These are phyloP conservation scores for Sitobion miscanthi DNA, from an alignment of 1,140 invertebrate genomes.

Conservation along the genomic window DNA sequence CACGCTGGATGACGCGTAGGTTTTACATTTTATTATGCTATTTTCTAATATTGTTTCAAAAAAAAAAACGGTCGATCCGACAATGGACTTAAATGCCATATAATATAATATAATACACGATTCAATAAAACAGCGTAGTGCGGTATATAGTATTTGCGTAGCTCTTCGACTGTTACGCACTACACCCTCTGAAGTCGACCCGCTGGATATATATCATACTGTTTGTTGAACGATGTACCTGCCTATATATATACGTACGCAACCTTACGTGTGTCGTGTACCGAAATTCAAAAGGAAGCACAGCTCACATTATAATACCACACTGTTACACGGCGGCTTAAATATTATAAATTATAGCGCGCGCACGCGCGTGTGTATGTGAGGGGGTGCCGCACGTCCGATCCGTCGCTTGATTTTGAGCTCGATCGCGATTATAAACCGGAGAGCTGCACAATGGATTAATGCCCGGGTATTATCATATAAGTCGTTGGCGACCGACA, in stretches of 20 bases:
- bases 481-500: neutral
- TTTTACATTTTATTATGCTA: neutral
- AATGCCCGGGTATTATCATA: neutral
- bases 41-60: neutral
- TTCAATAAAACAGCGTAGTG: neutral
- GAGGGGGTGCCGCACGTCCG: neutral
- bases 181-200: neutral
- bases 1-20: neutral
- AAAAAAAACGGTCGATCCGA: neutral
- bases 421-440: neutral
- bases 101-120: neutral
- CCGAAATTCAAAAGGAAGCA: neutral
- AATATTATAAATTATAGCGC: too few species aligned
- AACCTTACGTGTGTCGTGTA: neutral
- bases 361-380: too few species aligned
- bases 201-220: neutral
- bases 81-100: neutral
- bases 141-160: neutral
- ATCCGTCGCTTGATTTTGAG: neutral
- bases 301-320: neutral
- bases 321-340: neutral
- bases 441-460: neutral
- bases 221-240: neutral
- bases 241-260: neutral
- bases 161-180: neutral